Base-by-base conservation (phyloP, 2,113 vertebrate genomes). In the Cyprinodon brontotheroides region DNA sequence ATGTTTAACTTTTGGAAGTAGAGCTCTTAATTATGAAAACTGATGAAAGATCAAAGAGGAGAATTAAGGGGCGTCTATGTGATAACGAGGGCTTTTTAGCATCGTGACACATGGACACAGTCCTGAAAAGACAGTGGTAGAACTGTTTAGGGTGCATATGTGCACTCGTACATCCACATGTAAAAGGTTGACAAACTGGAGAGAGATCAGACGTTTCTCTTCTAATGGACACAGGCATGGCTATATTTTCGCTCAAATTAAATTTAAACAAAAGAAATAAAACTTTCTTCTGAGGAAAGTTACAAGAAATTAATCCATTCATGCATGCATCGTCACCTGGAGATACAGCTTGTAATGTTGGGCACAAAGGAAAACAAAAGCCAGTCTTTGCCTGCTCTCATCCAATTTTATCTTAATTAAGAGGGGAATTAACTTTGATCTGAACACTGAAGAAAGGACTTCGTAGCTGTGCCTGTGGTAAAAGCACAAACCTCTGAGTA, bases 31-130 rank as follows among this genome's bases (percentile, higher is more conserved):
- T 94, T 93, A 93, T 91, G 74, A 77, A 89, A 92, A 95, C 94
- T 94, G 94, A 93, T 69, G 67, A 70, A 80, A 89, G 92, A 94
- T 95, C 92, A 94, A 94, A 94, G 92, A 92, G 83, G 90, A 93
- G 93, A 93, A 93, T 94, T 94, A 94, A 87, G 84, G 81, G 81
- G 86, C 87, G 83, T 83, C 85, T 86, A 88, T 88, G 89, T 84
- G 86, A 86, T 89, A 80, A 80, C 36, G 76, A 82, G 87, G 86
- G 83, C 90, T 94, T 87, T 93, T 95, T 94, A 94, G 86, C 93
- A 94, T 95, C 92, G 93, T 92, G 93, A 93, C 91, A 90, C 90
- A 90, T 69, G 88, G 82, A 87, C 90, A 86, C 66, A 61, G 78
- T 77, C 83, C 83, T 85, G 80, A 81, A 83, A 80, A 74, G 84